These are phyloP conservation scores for Leptinotarsa rubiginosa DNA, from an alignment of 2,888 invertebrate genomes.

Conservation along the genomic window DNA sequence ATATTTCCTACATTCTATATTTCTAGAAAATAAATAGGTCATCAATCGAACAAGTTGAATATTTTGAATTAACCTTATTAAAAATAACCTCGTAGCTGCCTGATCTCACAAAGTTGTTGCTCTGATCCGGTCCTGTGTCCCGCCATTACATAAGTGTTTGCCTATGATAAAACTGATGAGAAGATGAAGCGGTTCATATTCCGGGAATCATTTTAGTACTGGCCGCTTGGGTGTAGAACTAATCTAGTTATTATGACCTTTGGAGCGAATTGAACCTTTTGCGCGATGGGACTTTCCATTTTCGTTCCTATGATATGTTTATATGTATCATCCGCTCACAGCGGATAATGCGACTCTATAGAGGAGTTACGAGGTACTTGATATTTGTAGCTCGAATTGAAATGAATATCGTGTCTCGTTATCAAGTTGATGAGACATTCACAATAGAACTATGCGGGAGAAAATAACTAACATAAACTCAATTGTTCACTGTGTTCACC, in stretches of 20 bases:
- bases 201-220: slow-evolving; percentile 34
- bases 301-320: slow-evolving; percentile 5
- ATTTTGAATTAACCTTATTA: no score
- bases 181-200: slow-evolving; percentile 40
- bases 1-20: no score
- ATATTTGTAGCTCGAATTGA: neutral
- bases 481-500: no score
- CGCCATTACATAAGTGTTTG: slow-evolving; percentile 35
- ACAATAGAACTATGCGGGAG: no score
- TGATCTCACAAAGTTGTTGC: no score
- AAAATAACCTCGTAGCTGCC: no score
- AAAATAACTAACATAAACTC: no score
- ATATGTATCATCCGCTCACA: neutral
- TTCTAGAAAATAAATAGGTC: no score
- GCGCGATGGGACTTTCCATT: neutral
- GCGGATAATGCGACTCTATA: neutral
- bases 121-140: neutral
- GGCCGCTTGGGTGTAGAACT: slow-evolving; percentile 26
- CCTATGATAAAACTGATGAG: slow-evolving; percentile 39
- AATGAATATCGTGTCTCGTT: no score
- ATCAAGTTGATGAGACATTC: no score
- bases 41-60: no score
- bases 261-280: neutral
- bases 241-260: slow-evolving; percentile 19
- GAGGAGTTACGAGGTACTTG: neutral